Percentiles rank a stretch among this genome's conserved stretches.
phyloP scores from a whole-genome alignment of 2,888 invertebrate species.

The Pseudoips prasinana region DNA sequence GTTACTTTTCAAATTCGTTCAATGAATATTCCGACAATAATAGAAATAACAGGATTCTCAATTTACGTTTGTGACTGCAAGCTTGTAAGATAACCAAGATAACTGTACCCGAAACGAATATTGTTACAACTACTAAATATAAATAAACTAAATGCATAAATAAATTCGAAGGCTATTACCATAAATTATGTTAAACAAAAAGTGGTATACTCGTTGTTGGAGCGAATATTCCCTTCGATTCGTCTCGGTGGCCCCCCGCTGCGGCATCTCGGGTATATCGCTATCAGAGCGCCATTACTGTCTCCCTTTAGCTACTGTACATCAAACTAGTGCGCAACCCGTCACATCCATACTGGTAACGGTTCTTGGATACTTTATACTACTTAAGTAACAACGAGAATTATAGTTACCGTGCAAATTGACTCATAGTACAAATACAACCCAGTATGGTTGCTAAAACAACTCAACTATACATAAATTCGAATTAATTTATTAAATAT shows the following conservation, averaged over 20 bases:
- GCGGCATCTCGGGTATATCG: constrained; percentile 62
- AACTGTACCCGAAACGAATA: constrained; percentile 20
- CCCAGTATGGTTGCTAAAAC: too few species aligned
- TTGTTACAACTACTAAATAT: constrained; percentile 17
- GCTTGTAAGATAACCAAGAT: not conserved
- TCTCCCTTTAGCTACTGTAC: constrained; percentile 60
- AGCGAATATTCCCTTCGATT: constrained; percentile 43
- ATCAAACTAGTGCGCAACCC: constrained; percentile 59
- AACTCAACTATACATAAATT: too few species aligned
- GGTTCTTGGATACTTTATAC: constrained; percentile 38
- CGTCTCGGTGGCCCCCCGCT: constrained; percentile 53
- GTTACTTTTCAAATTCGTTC: too few species aligned
- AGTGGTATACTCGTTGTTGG: constrained; percentile 33
- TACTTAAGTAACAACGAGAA: constrained; percentile 30
- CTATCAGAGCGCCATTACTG: constrained; percentile 63
- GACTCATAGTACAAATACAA: constrained; percentile 2
- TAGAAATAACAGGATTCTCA: too few species aligned
- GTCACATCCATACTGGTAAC: constrained; percentile 52
- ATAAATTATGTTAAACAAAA: constrained; percentile 50
- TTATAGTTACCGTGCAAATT: constrained; percentile 17
- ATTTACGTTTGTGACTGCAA: too few species aligned
- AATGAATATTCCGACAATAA: too few species aligned
- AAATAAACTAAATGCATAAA: constrained; percentile 28
- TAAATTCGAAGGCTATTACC: constrained; percentile 34
- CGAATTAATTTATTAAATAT: too few species aligned